These are phyloP conservation scores for Cryptocephalus primarius DNA, from an alignment of 2,888 invertebrate species.

Conservation along the genomic window DNA sequence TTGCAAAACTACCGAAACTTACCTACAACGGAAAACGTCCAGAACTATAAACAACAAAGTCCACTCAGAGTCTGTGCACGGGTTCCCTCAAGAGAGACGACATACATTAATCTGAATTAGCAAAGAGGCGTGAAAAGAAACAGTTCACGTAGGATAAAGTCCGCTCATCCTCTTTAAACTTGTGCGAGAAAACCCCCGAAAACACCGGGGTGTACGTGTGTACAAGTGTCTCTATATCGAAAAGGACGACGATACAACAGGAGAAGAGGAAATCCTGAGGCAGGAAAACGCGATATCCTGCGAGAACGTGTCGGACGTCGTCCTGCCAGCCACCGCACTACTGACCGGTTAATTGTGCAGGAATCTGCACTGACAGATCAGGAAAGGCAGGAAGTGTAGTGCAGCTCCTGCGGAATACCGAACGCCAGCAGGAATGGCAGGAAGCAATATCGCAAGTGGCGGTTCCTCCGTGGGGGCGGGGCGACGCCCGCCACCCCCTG, in stretches of 20 bases:
- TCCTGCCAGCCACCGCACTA: constrained; percentile 9
- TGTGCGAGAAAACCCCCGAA: no score
- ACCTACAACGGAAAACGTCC: no score
- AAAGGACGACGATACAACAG: neutral
- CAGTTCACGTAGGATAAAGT: no score
- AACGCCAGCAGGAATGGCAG: constrained; percentile 36
- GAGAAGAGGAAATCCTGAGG: neutral
- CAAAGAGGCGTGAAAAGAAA: no score
- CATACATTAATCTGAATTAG: no score
- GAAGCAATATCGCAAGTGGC: constrained; percentile 41
- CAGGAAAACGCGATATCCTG: constrained; percentile 3
- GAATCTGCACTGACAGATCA: constrained; percentile 22
- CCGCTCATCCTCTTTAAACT: no score
- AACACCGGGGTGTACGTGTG: no score
- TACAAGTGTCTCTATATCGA: no score
- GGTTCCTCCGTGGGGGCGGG: constrained; percentile 37
- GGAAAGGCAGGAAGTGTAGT: constrained; percentile 35
- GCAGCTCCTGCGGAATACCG: constrained; percentile 36
- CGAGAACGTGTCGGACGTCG: constrained; percentile 5
- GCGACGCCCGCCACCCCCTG: constrained; percentile 22
- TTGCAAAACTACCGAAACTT: no score
- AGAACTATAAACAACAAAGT: no score
- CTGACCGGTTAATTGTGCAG: constrained; percentile 20
- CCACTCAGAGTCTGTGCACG: no score
- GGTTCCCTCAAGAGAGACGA: no score